Base-by-base conservation (phyloP, 2,888 invertebrate species). In the Leptogaster cylindrica region DNA sequence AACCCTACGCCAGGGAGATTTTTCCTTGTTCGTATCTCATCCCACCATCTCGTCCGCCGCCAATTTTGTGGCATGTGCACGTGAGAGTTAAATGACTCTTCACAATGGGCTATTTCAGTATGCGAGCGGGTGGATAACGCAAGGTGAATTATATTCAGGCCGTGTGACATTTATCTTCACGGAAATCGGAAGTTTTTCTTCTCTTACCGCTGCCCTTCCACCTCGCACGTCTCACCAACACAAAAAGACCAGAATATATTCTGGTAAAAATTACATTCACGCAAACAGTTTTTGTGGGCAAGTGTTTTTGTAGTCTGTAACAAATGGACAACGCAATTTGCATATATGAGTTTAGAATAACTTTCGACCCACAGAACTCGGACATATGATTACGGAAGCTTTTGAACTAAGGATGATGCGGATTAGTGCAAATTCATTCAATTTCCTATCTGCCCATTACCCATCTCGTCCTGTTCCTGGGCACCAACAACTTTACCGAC, bases 151-250 rank as follows among this genome's bases (percentile, higher is more conserved):
- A 58, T 58, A 27, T 25, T 25, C 58, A 41, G 41, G 39, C 58
- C 58, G 41, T 58, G 58, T 58, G 58, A 58, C 58, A 58, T 58
- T 36, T 58, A 58, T 58, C 58, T 58, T 25, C 25, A 36, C 58
- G 36, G 27, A 58, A 58, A 58, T 58, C 58, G 58, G 58, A 58
- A 58, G 41, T 58, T 58, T 58, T 58, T 58, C 58, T 58, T 58
- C 20, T 18, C 58, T 20, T 12, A 0, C 16, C 18, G 25, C 16
- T 27, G 31, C 2, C 5, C 23, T n/a, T 27, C 51, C n/a, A 14
- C 25, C 2, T n/a, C 12, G 46, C 46, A 8, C 46, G 52, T 31
- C 14, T 16, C 10, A 18, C 14, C 10, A 33, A 23, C 25, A 33
- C 33, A n/a, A n/a, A n/a, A 33, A 33, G 52, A 52, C 33, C 33